Evolutionary conservation across 1,140 invertebrate species (phyloP), one percentile per base, ranked within the genome.

Genomic region (Euborellia annulipes): DNA sequence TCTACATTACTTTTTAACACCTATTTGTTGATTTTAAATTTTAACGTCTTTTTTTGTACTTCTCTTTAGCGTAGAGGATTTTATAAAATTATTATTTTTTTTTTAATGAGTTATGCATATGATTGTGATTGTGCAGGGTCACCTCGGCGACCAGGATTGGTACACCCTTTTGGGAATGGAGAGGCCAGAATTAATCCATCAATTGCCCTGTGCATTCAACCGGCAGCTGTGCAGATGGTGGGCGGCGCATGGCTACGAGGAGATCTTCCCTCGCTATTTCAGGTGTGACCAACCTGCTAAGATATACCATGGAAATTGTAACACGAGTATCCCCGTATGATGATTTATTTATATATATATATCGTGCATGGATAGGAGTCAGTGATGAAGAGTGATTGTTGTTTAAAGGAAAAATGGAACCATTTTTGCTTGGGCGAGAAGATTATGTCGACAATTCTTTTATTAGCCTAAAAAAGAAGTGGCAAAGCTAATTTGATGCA

Each of bases 61-160:
- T n/a, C n/a, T n/a, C n/a, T n/a, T n/a, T n/a, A n/a, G n/a, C n/a
- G n/a, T n/a, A n/a, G n/a, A n/a, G n/a, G n/a, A n/a, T n/a, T n/a
- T n/a, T n/a, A n/a, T n/a, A n/a, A n/a, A n/a, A n/a, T n/a, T n/a
- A n/a, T n/a, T n/a, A n/a, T n/a, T n/a, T n/a, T n/a, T n/a, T n/a
- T n/a, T n/a, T n/a, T n/a, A n/a, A n/a, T n/a, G n/a, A n/a, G n/a
- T n/a, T n/a, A n/a, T n/a, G n/a, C n/a, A n/a, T n/a, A n/a, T n/a
- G n/a, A n/a, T 9, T 34, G 32, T 43, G 3, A 46, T 41, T 22
- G 72, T 73, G 41, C 58, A 77, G 64, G 85, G 85, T 7, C 82
- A 90, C 62, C 66, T 91, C 16, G 86, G 86, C 3, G 85, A 89
- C 62, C 86, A 90, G 63, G 86, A 90, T 64, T 87, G 85, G 61